Percentiles rank a stretch among this genome's conserved stretches.
Evolutionary conservation across 2,888 invertebrate species (phyloP).

Genomic region (Melitaea athalia): DNA sequence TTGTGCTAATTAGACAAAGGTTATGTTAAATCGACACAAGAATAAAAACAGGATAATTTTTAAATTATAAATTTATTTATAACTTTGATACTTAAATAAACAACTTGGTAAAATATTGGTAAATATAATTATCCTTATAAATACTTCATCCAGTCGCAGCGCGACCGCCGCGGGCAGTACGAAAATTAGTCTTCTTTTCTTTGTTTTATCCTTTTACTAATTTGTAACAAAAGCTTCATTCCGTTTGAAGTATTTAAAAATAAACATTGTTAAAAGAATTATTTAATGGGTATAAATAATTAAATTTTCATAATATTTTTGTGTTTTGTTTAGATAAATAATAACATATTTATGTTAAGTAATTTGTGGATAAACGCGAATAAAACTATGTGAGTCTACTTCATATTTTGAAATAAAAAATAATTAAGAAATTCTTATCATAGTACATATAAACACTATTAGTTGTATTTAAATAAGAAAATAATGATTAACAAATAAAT

Average conservation of each 20-base stretch:
- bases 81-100: no score
- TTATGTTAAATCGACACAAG: no score
- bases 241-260: slow-evolving; percentile 32
- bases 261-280: slow-evolving; percentile 17
- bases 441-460: no score
- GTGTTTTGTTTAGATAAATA: background rate
- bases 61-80: no score
- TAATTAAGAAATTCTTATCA: no score
- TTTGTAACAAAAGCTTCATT: slow-evolving; percentile 36
- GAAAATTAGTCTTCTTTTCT: slow-evolving; percentile 26
- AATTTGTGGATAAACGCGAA: no score
- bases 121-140: slow-evolving; percentile 13
- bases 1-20: no score
- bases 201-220: slow-evolving; percentile 27
- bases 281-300: background rate
- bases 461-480: no score
- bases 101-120: background rate
- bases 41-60: no score
- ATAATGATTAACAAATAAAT: no score
- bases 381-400: background rate
- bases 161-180: slow-evolving; percentile 25
- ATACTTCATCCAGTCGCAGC: slow-evolving; percentile 22
- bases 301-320: background rate
- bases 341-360: no score
- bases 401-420: background rate